These are phyloP conservation scores for Cantharis nigra DNA, from an alignment of 2,888 invertebrate species.

Conservation along the genomic window DNA sequence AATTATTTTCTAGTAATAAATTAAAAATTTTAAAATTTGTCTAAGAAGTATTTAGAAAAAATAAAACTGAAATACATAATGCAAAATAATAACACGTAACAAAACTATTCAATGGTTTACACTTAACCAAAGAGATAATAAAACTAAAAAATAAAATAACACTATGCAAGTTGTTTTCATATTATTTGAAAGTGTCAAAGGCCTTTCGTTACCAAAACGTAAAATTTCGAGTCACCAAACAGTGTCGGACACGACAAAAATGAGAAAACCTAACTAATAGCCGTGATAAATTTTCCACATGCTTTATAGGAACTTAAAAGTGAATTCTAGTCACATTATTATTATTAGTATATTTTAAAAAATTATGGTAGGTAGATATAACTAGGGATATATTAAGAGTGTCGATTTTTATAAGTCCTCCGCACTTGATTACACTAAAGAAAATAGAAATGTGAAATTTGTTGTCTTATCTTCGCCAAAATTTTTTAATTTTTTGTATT, in stretches of 20 bases:
- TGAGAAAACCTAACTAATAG: neutral
- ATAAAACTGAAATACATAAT: neutral
- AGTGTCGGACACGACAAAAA: neutral
- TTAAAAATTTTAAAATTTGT: neutral
- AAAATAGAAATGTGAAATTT: neutral
- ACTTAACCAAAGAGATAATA: neutral
- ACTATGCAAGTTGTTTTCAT: neutral
- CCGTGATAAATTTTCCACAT: neutral
- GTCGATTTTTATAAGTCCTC: neutral
- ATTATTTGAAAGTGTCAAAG: neutral
- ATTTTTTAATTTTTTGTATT: neutral
- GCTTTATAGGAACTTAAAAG: neutral
- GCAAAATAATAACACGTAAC: neutral
- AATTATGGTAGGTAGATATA: neutral
- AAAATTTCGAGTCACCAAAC: neutral
- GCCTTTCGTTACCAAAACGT: neutral
- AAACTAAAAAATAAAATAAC: slow-evolving; percentile 2
- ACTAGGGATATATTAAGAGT: neutral
- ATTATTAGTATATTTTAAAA: neutral
- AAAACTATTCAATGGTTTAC: neutral
- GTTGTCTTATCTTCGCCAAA: neutral
- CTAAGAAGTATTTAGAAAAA: neutral
- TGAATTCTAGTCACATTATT: neutral
- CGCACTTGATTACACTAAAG: neutral
- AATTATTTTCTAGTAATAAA: neutral